Evolutionary conservation across 2,797 vertebrate species (phyloP).

Genomic region (Carcharodon carcharias): DNA sequence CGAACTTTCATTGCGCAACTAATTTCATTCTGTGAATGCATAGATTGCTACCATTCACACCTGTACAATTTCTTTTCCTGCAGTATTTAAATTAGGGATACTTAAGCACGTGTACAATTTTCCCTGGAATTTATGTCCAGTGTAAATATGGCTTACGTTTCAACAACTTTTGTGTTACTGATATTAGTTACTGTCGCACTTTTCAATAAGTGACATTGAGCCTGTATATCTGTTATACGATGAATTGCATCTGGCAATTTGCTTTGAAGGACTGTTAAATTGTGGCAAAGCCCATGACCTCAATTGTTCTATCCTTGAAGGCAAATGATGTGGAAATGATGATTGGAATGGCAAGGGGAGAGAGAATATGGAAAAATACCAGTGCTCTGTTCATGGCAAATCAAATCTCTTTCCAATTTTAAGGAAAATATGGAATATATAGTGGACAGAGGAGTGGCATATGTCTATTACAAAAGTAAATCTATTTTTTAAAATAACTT

Average conservation of each 20-base stretch:
- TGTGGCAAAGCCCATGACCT: neutral
- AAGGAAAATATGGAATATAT: neutral
- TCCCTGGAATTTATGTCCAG: too few relatives aligned
- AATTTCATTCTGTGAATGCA: neutral
- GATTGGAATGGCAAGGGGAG: neutral
- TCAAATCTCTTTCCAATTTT: neutral
- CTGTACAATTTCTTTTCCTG: neutral
- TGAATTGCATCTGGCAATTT: neutral
- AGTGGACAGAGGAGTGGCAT: neutral
- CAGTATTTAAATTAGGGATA: neutral
- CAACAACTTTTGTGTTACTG: neutral
- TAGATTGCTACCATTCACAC: neutral
- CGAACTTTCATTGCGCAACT: neutral
- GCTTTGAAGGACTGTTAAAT: neutral
- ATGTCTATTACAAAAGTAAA: neutral
- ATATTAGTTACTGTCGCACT: too few relatives aligned
- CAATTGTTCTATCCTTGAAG: neutral
- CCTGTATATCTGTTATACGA: too few relatives aligned
- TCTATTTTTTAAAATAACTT: neutral
- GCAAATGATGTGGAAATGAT: neutral
- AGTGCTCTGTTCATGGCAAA: neutral
- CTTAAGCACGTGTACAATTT: neutral
- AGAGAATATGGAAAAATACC: neutral
- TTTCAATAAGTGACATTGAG: neutral
- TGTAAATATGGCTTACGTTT: neutral